Conservation (phyloP, 2,113 vertebrate species). For the Taurulus bubalis region DNA sequence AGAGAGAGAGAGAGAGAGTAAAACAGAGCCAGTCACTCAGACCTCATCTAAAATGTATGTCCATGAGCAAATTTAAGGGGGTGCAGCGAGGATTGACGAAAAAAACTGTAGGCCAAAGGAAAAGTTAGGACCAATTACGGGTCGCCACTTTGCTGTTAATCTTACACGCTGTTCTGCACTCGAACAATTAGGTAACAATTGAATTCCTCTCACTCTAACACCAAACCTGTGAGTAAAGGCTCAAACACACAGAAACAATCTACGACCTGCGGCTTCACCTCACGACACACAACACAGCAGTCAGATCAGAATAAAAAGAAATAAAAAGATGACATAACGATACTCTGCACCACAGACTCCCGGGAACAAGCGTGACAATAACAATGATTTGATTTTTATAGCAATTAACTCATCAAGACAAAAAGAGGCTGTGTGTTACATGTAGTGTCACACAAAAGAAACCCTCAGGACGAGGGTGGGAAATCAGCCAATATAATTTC, state of each 20-base stretch:
- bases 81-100: slow-evolving; percentile 39
- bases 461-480: not conserved
- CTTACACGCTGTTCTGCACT: slow-evolving; percentile 36
- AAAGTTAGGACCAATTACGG: slow-evolving; percentile 44
- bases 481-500: slow-evolving; percentile 16
- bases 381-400: not conserved
- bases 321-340: not conserved
- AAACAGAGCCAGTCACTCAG: slow-evolving; percentile 52
- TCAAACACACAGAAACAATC: not conserved
- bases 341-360: not conserved
- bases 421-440: not conserved
- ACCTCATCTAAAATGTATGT: slow-evolving; percentile 73
- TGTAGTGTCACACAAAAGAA: not conserved
- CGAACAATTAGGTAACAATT: slow-evolving; percentile 13
- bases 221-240: not conserved
- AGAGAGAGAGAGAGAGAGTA: slow-evolving; percentile 10
- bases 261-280: not conserved
- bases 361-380: not conserved
- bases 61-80: slow-evolving; percentile 42
- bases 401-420: not conserved
- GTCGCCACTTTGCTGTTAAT: slow-evolving; percentile 31
- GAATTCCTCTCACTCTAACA: not conserved
- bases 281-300: not conserved
- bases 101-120: slow-evolving; percentile 53
- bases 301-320: not conserved